These are phyloP conservation scores for Galerucella nymphaeae DNA, from an alignment of 2,888 invertebrate species.

Conservation along the genomic window DNA sequence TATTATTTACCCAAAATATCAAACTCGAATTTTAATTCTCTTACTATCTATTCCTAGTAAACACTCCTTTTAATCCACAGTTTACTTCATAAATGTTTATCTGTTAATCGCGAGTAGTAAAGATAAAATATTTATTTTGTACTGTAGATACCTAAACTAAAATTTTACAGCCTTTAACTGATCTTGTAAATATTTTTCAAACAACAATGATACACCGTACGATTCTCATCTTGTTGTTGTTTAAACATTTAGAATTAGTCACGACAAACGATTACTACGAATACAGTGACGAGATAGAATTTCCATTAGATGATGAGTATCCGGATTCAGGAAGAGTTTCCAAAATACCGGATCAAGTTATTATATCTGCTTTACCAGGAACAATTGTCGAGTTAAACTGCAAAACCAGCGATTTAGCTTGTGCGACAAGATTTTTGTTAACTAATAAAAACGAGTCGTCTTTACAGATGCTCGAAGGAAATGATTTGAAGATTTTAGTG, in stretches of 20 bases:
- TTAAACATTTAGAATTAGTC: background rate
- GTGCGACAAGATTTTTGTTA: conserved; percentile 4
- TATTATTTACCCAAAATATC: too few relatives aligned
- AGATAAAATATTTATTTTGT: background rate
- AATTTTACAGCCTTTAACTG: background rate
- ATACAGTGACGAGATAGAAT: background rate
- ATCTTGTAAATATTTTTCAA: background rate
- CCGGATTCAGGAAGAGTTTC: background rate
- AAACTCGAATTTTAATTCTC: background rate
- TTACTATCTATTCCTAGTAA: background rate
- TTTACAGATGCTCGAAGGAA: background rate
- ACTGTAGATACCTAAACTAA: background rate
- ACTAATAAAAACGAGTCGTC: background rate
- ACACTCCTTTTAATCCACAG: background rate
- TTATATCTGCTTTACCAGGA: background rate
- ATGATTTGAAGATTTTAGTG: background rate
- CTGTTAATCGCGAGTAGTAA: background rate
- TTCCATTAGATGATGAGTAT: background rate
- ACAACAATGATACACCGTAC: background rate
- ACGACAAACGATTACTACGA: conserved; percentile 5
- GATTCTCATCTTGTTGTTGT: conserved; percentile 1
- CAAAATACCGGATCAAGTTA: background rate
- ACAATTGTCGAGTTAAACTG: conserved; percentile 8
- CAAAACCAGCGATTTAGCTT: conserved; percentile 9
- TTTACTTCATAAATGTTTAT: background rate